Percentiles rank a stretch among this genome's conserved stretches.
These are phyloP conservation scores for Rhabdomys dilectus DNA, from an alignment of 2,113 vertebrate genomes.

Conservation along the genomic window DNA sequence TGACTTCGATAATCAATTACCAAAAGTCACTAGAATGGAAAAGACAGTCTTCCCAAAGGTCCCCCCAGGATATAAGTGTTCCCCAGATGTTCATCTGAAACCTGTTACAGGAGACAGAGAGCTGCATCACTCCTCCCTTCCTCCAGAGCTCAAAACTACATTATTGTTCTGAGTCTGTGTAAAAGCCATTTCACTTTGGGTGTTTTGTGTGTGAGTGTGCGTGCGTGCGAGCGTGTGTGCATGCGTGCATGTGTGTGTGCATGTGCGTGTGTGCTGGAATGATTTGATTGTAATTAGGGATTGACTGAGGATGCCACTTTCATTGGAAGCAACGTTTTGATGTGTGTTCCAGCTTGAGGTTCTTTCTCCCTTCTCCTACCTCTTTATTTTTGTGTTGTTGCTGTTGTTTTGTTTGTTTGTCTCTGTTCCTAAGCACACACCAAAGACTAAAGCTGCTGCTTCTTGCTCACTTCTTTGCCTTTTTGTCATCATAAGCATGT, in stretches of 20 bases:
- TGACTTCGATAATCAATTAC: neutral
- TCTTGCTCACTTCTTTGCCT: neutral
- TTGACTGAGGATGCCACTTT: neutral
- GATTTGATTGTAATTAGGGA: neutral
- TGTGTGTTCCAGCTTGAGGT: neutral
- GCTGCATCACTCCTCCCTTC: too few species aligned
- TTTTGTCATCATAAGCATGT: neutral
- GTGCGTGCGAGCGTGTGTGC: too few species aligned
- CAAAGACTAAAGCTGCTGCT: neutral
- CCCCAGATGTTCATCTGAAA: neutral
- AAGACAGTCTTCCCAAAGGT: neutral
- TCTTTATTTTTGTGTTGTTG: neutral
- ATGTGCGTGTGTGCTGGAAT: neutral
- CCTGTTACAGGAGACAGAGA: rapidly evolving
- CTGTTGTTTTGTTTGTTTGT: neutral
- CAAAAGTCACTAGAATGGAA: neutral
- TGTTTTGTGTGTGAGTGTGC: too few species aligned
- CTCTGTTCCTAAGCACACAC: neutral
- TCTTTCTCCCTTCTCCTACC: neutral
- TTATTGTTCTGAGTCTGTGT: too few species aligned
- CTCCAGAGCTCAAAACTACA: neutral
- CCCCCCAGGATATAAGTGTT: neutral
- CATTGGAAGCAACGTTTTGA: neutral
- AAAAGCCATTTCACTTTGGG: too few species aligned
- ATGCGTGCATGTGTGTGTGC: too few species aligned